These are phyloP conservation scores for Ectemnius continuus DNA, from an alignment of 2,888 invertebrate genomes.

Conservation along the genomic window DNA sequence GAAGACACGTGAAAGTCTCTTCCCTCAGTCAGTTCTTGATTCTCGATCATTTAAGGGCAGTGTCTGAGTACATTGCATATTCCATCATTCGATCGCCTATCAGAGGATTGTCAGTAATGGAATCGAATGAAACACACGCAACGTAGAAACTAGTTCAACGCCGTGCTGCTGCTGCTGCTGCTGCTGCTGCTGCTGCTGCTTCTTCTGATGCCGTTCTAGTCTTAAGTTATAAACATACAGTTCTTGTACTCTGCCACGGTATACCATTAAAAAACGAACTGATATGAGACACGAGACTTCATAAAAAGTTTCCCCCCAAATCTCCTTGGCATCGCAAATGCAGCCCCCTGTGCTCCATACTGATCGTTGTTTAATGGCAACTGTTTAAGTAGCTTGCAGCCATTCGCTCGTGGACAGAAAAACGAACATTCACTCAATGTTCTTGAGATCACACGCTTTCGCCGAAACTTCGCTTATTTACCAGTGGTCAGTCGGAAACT, in stretches of 20 bases:
- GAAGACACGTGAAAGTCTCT: slow-evolving; percentile 5
- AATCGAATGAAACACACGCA: too few relatives aligned
- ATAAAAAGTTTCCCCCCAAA: slow-evolving; percentile 7
- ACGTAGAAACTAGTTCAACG: too few relatives aligned
- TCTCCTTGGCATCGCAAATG: background rate
- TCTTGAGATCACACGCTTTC: slow-evolving; percentile 65
- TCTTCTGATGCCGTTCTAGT: too few relatives aligned
- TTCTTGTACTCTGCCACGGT: slow-evolving; percentile 27
- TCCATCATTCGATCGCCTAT: background rate
- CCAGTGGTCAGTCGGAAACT: slow-evolving; percentile 18
- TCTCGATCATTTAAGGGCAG: slow-evolving; percentile 44
- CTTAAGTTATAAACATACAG: background rate
- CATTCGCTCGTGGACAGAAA: slow-evolving; percentile 18
- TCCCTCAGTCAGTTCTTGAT: background rate
- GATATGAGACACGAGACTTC: slow-evolving; percentile 14
- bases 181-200: too few relatives aligned
- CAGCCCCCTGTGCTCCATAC: background rate
- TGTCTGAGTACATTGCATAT: slow-evolving; percentile 30
- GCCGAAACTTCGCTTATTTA: slow-evolving; percentile 33
- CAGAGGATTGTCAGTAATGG: background rate
- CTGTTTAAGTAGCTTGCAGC: slow-evolving; percentile 24
- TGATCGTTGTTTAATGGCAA: slow-evolving; percentile 50
- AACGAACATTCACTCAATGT: slow-evolving; percentile 16
- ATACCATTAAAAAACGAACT: slow-evolving; percentile 26
- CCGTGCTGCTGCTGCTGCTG: too few relatives aligned